phyloP scores from a whole-genome alignment of 2,888 invertebrate genomes.

The Tanytarsus gracilentus region DNA sequence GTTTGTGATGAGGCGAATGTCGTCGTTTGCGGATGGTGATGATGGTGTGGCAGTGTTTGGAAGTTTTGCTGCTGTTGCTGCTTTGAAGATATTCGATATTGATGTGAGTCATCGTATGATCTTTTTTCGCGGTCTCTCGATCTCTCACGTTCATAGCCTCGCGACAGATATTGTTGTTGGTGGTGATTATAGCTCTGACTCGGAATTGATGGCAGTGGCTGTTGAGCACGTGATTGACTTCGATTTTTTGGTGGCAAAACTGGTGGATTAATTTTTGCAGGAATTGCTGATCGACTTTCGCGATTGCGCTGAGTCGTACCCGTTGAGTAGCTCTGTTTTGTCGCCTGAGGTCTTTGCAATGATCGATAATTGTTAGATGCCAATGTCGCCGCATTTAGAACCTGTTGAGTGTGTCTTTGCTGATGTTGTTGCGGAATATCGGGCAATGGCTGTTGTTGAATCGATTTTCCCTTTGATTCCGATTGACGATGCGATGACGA shows the following conservation, averaged over 20 bases:
- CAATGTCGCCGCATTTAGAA: slow-evolving; percentile 43
- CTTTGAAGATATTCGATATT: background rate
- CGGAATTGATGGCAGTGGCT: background rate
- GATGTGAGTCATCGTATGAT: background rate
- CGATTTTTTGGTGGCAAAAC: slow-evolving; percentile 43
- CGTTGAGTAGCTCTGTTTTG: slow-evolving; percentile 33
- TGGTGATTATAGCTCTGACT: background rate
- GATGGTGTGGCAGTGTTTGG: slow-evolving; percentile 24
- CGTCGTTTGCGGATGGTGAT: slow-evolving; percentile 12
- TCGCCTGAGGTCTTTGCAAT: slow-evolving; percentile 46
- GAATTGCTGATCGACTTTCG: slow-evolving; percentile 30
- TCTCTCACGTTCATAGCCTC: slow-evolving; percentile 11
- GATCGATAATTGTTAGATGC: slow-evolving; percentile 48
- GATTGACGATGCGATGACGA: slow-evolving; percentile 34
- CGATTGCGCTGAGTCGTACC: slow-evolving; percentile 31
- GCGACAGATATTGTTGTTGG: background rate
- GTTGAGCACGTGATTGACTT: slow-evolving; percentile 32
- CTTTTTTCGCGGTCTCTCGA: slow-evolving; percentile 10
- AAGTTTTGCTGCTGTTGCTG: slow-evolving; percentile 14
- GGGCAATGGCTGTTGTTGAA: slow-evolving; percentile 32
- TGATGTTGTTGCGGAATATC: too few relatives aligned
- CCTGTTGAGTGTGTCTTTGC: background rate
- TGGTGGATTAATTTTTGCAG: slow-evolving; percentile 35
- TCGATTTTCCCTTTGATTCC: slow-evolving; percentile 31
- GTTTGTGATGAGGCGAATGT: background rate